A percentile compares a stretch with the other conserved stretches of the same genome.
Evolutionary conservation across 2,113 vertebrate genomes (phyloP).

Genomic region (Salvelinus fontinalis): DNA sequence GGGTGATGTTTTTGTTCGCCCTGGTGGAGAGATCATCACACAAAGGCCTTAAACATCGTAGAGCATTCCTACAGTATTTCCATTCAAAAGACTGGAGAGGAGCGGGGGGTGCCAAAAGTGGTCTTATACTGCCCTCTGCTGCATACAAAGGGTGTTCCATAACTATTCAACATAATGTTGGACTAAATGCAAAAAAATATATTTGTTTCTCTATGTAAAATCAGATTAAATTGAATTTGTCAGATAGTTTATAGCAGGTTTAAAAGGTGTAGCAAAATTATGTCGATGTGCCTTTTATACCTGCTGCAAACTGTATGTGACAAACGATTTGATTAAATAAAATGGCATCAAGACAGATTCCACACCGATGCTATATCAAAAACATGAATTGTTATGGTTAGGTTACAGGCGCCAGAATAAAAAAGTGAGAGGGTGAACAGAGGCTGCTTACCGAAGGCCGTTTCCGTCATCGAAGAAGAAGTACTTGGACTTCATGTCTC

Average conservation of each 20-base stretch:
- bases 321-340: background rate
- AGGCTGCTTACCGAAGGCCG: slow-evolving; percentile 85
- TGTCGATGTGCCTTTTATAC: too few species aligned
- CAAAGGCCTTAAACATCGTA: background rate
- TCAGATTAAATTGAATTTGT: too few species aligned
- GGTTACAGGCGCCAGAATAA: background rate
- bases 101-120: background rate
- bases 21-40: slow-evolving; percentile 62
- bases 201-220: too few species aligned
- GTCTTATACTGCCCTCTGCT: background rate
- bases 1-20: slow-evolving; percentile 94
- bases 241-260: too few species aligned
- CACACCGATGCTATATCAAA: background rate
- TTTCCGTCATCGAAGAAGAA: slow-evolving; percentile 99
- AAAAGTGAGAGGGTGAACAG: background rate
- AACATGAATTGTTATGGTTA: too few species aligned
- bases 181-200: too few species aligned
- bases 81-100: background rate
- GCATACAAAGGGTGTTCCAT: background rate
- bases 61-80: background rate
- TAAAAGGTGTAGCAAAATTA: too few species aligned
- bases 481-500: slow-evolving; percentile 95
- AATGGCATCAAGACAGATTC: background rate
- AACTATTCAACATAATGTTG: too few species aligned
- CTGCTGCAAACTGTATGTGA: too few species aligned